phyloP scores from a whole-genome alignment of 2,888 invertebrate species.

The Thera obeliscata region DNA sequence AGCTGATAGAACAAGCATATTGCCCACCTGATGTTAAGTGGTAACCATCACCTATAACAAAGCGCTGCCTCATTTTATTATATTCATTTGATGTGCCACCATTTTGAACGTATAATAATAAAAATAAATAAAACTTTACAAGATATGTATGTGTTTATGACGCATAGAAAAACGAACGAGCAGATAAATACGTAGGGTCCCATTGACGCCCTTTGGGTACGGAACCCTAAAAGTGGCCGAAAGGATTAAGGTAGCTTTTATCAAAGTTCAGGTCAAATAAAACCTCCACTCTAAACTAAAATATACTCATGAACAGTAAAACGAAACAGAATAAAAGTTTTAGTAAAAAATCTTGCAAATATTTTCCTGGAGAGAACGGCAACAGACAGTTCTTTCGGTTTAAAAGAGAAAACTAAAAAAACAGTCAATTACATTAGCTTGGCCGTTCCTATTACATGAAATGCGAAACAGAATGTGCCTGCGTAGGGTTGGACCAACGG shows the following conservation, averaged over 20 bases:
- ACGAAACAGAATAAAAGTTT: slow-evolving; percentile 7
- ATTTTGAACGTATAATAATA: no score
- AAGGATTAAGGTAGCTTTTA: background rate
- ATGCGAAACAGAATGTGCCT: slow-evolving; percentile 46
- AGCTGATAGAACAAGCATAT: no score
- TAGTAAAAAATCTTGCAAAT: slow-evolving; percentile 10
- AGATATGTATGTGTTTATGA: no score
- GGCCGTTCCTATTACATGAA: slow-evolving; percentile 63
- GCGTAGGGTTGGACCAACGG: slow-evolving; percentile 14
- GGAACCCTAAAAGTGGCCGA: no score
- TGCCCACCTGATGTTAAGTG: no score
- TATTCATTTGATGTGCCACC: no score
- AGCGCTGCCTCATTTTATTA: no score
- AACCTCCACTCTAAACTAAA: background rate
- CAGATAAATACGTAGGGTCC: no score
- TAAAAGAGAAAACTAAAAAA: slow-evolving; percentile 61
- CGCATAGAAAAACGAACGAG: no score
- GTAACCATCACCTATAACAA: no score
- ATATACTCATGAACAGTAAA: background rate
- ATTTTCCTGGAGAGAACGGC: slow-evolving; percentile 15
- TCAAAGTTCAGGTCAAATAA: background rate
- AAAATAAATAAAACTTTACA: no score
- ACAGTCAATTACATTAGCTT: slow-evolving; percentile 77
- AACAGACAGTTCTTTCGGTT: slow-evolving; percentile 57
- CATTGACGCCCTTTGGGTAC: no score